phyloP scores from a whole-genome alignment of 2,113 vertebrate genomes.

The Todiramphus saurophagus region DNA sequence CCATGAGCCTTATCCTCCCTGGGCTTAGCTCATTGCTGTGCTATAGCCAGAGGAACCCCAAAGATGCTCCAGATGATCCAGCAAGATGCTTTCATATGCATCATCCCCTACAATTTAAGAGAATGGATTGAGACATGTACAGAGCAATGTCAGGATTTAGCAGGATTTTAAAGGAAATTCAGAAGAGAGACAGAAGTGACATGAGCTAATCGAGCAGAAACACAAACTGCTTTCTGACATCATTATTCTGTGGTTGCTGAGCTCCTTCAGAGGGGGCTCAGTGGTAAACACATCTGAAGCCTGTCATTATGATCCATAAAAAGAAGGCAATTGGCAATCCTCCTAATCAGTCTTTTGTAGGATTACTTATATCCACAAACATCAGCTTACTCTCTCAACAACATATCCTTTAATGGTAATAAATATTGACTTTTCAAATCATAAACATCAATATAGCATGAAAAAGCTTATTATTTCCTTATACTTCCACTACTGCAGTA shows the following conservation, averaged over 20 bases:
- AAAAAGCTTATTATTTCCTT: neutral
- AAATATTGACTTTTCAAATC: neutral
- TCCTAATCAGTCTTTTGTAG: neutral
- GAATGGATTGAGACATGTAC: neutral
- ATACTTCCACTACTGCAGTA: neutral
- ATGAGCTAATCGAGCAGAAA: neutral
- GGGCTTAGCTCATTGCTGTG: neutral
- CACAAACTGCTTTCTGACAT: slow-evolving; percentile 20
- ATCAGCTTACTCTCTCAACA: neutral
- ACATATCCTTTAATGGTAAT: neutral
- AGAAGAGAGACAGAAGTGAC: neutral
- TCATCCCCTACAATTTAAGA: neutral
- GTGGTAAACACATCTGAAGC: neutral
- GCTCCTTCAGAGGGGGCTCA: neutral
- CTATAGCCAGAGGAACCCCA: neutral
- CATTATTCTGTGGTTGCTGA: neutral
- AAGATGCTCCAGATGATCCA: neutral
- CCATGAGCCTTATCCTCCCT: rapidly evolving
- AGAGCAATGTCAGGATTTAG: neutral
- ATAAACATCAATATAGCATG: neutral
- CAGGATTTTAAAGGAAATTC: slow-evolving; percentile 12
- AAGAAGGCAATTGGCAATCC: neutral
- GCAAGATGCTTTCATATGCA: neutral
- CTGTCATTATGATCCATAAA: neutral
- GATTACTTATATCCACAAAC: neutral